These are phyloP conservation scores for Lamprologus sp. DNA, from an alignment of 2,113 vertebrate species.

Conservation along the genomic window DNA sequence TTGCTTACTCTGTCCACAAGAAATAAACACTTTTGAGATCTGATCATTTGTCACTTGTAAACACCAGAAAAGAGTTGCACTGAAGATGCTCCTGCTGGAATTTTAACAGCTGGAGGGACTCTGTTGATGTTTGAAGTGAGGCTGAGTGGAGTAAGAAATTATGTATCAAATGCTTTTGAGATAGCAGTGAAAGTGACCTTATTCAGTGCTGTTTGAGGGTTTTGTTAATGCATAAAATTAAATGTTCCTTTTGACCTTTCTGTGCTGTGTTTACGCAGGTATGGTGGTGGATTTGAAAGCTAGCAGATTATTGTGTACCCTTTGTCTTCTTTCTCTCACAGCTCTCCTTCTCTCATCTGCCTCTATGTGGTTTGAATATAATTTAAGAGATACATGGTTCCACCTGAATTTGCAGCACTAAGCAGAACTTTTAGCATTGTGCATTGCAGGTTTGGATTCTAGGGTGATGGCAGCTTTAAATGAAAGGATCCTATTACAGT, in stretches of 20 bases:
- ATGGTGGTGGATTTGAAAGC: not conserved
- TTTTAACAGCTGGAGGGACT: not conserved
- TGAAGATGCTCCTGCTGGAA: not conserved
- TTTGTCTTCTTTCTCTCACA: not conserved
- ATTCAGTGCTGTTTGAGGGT: not conserved
- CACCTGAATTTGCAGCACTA: not conserved
- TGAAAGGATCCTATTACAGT: conserved; percentile 32
- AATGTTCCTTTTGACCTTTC: not conserved
- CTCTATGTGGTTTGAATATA: not conserved
- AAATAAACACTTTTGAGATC: not conserved
- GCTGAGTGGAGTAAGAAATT: not conserved
- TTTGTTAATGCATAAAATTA: not conserved
- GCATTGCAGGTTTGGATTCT: not conserved
- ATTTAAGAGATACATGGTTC: not conserved
- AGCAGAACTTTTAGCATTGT: not conserved
- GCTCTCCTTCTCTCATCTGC: not conserved
- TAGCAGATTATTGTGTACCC: not conserved
- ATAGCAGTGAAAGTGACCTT: not conserved
- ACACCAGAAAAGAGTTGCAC: not conserved
- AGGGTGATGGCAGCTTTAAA: not conserved
- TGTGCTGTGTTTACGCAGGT: not conserved
- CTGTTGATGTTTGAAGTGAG: not conserved
- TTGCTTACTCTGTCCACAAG: not conserved
- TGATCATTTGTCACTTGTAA: not conserved
- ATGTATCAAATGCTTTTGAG: not conserved